These are phyloP conservation scores for Dione vanillae DNA, from an alignment of 2,888 invertebrate species.

Conservation along the genomic window DNA sequence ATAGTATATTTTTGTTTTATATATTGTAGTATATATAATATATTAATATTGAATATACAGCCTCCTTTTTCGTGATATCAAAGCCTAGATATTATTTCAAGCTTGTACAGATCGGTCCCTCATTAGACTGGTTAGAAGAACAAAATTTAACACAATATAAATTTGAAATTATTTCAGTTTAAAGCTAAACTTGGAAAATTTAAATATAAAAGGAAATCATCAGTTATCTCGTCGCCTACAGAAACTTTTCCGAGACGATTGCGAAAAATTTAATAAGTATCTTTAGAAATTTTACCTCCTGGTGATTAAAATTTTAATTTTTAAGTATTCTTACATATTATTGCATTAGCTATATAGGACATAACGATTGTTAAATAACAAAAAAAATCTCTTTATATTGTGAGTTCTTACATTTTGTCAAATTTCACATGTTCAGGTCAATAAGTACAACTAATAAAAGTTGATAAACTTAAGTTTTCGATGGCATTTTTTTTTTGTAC, in stretches of 20 bases:
- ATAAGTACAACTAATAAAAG: too few species aligned
- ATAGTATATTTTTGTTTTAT: too few species aligned
- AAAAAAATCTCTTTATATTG: too few species aligned
- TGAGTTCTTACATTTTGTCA: too few species aligned
- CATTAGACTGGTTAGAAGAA: slow-evolving; percentile 1
- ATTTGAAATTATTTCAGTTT: slow-evolving; percentile 15
- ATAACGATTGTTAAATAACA: too few species aligned
- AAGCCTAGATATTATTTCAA: not conserved
- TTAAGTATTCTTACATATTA: not conserved
- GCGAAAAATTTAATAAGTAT: slow-evolving; percentile 31
- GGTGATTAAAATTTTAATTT: not conserved
- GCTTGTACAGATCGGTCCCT: not conserved
- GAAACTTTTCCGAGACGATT: slow-evolving; percentile 32
- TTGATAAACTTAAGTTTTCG: too few species aligned
- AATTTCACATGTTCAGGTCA: too few species aligned
- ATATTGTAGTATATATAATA: not conserved
- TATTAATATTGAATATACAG: not conserved
- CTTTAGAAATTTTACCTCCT: slow-evolving; percentile 3
- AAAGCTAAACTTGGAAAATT: slow-evolving; percentile 15
- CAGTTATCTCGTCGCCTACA: slow-evolving; percentile 18
- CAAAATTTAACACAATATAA: not conserved
- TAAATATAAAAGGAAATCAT: slow-evolving; percentile 14
- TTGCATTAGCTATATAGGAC: not conserved
- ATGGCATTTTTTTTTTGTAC: too few species aligned
- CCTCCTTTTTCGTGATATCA: not conserved